Percentiles rank a stretch among this genome's conserved stretches.
Evolutionary conservation across 2,888 invertebrate genomes (phyloP).

Genomic region (Hedychridium roseum): DNA sequence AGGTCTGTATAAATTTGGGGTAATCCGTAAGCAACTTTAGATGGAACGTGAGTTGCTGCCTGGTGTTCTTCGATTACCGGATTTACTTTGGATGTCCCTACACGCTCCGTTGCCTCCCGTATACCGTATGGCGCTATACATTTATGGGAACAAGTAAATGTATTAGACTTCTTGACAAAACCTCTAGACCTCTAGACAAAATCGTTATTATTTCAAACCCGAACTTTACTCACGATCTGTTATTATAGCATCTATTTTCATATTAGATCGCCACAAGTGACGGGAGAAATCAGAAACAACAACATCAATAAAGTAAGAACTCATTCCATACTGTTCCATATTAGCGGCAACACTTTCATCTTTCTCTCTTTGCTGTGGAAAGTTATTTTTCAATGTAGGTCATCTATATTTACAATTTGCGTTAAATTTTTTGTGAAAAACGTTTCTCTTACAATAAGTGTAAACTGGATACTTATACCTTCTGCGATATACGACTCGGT

Average conservation of each 20-base stretch:
- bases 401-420: no score
- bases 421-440: no score
- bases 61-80: constrained; percentile 74
- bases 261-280: constrained; percentile 76
- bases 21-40: constrained; percentile 86
- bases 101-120: constrained; percentile 88
- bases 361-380: constrained; percentile 74
- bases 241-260: constrained; percentile 89
- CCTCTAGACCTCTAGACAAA: no score
- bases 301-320: constrained; percentile 82
- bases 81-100: constrained; percentile 71
- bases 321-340: constrained; percentile 85
- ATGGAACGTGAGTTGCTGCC: constrained; percentile 77
- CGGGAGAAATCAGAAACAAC: constrained; percentile 91
- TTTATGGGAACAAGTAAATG: no score
- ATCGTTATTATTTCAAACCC: no score
- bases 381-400: no score
- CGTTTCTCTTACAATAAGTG: no score
- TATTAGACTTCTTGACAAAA: no score
- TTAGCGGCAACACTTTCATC: constrained; percentile 91
- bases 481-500: constrained; percentile 81
- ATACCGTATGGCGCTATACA: constrained; percentile 95
- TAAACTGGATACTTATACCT: constrained; percentile 65
- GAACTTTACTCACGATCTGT: constrained; percentile 84
- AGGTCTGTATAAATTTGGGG: constrained; percentile 86